A percentile compares a stretch with the other conserved stretches of the same genome.
phyloP scores from a whole-genome alignment of 2,888 invertebrate species.

The Autographa pulchrina region DNA sequence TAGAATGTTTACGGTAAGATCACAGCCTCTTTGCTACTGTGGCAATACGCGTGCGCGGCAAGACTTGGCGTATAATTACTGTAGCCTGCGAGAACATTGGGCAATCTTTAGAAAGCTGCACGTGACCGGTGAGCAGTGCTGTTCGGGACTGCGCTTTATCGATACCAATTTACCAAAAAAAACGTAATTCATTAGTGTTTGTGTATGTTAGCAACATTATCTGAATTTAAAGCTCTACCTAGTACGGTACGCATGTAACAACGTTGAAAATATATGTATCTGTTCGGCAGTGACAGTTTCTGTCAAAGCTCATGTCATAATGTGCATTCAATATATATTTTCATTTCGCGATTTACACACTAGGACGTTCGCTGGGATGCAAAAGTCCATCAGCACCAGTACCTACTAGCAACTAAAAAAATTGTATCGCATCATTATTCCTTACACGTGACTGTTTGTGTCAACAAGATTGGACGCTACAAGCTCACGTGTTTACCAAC shows the following conservation, averaged over 20 bases:
- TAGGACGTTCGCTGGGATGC: no score
- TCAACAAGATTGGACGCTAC: constrained; percentile 36
- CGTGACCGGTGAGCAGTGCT: constrained; percentile 60
- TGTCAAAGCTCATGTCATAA: no score
- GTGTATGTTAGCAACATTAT: no score
- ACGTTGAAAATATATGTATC: no score
- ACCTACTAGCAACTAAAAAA: neutral
- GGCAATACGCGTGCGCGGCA: constrained; percentile 17
- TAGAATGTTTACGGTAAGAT: neutral
- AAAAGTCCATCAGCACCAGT: no score
- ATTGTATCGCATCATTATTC: constrained; percentile 42
- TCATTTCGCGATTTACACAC: no score
- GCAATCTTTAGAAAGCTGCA: constrained; percentile 77
- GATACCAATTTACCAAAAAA: constrained; percentile 38
- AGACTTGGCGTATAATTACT: constrained; percentile 50
- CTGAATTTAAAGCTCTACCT: no score
- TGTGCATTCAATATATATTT: no score
- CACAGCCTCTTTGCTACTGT: neutral
- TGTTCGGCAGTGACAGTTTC: no score
- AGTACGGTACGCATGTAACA: no score
- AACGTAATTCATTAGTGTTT: no score
- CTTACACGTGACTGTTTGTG: constrained; percentile 49
- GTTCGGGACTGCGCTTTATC: constrained; percentile 30
- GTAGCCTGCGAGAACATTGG: constrained; percentile 66
- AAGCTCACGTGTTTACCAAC: constrained; percentile 42